Base-by-base conservation (phyloP, 2,888 invertebrate species). In the Macaria liturata region DNA sequence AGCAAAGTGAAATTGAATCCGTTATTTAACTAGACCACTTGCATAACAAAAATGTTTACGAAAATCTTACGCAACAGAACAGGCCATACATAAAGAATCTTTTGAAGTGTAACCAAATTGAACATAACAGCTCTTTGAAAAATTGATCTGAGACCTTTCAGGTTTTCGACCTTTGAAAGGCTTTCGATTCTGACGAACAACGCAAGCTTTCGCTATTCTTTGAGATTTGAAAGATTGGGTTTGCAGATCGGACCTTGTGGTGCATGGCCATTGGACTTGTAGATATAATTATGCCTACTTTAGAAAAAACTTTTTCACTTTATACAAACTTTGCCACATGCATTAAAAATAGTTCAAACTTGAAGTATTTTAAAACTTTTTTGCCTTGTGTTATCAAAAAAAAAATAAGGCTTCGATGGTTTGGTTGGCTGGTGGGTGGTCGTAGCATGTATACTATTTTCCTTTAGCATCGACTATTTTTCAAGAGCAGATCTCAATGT, bases 151-250 rank as follows among this genome's bases (percentile, higher is more conserved):
- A 70, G 65, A 69, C 70, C 71, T 77, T 78, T 72, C 64, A 71
- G 72, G 69, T 72, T 75, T 71, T 64, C 74, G 77, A 78, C 80
- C 78, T 76, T 76, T 78, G 68, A 70, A 62, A 71, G 69, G 74
- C 71, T 42, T 32, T 43, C 43, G 42, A 49, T 69, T 66, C 71
- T 42, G 9, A 32, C 43, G 71, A 71, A 72, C 70, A 74, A 61
- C 64, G 4, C 51, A 61, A 63, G 8, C 51, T 86, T 84, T 86
- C 83, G 78, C 80, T 83, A 69, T 80, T 75, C 67, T 67, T 71
- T 66, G 71, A 66, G 68, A 69, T 64, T 72, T 78, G 71, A 79
- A 75, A 77, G 75, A 77, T 72, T 64, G 68, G 66, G 68, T 66
- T 47, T 48, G 9, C 4, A 42, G 42, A 42, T 49, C 32, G 49